Conservation (phyloP, 2,888 invertebrate species). For the Blastobasis lacticolella region DNA sequence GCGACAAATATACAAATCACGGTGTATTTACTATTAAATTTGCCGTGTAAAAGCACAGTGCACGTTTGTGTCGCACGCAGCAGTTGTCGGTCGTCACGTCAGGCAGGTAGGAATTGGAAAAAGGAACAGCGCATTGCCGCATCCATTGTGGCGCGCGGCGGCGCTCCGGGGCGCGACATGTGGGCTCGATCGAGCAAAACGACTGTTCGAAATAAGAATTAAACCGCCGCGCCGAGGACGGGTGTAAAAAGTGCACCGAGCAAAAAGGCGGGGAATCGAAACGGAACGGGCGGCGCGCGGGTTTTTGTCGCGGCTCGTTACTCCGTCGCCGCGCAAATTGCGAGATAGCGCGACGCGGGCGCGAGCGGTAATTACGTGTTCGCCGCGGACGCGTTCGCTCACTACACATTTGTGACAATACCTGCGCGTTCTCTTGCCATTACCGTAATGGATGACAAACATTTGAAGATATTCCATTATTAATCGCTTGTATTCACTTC, state of each 20-base stretch:
- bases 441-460: too few species aligned
- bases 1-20: too few species aligned
- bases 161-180: conserved; percentile 39
- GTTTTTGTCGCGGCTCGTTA: conserved; percentile 54
- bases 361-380: too few species aligned
- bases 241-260: conserved; percentile 16
- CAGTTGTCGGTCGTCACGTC: conserved; percentile 12
- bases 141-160: conserved; percentile 38
- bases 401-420: too few species aligned
- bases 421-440: too few species aligned
- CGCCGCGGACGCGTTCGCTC: too few species aligned
- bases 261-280: conserved; percentile 26
- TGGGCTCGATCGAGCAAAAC: conserved; percentile 50
- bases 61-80: too few species aligned
- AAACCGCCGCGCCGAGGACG: conserved; percentile 17
- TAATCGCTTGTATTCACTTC: too few species aligned
- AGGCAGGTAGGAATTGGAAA: conserved; percentile 11
- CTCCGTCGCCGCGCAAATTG: conserved; percentile 21
- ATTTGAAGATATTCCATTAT: too few species aligned
- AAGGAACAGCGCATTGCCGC: conserved; percentile 15
- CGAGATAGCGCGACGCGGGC: too few species aligned
- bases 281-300: conserved; percentile 32
- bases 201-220: conserved; percentile 43
- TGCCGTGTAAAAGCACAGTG: too few species aligned
- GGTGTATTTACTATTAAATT: too few species aligned